Percentiles rank a stretch among this genome's conserved stretches.
Evolutionary conservation across 2,888 invertebrate species (phyloP).

Genomic region (Bembecia ichneumoniformis): DNA sequence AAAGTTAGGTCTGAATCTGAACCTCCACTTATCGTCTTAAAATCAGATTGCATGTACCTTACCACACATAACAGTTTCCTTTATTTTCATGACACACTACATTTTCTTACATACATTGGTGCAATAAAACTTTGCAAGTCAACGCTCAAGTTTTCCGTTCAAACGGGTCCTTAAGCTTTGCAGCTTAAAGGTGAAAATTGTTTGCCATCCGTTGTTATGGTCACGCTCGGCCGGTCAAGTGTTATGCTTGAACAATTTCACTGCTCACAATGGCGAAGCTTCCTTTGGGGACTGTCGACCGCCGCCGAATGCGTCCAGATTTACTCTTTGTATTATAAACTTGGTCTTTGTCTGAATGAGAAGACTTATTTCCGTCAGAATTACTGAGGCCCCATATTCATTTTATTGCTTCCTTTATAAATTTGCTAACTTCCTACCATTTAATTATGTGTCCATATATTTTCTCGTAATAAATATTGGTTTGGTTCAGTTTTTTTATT

Average conservation of each 20-base stretch:
- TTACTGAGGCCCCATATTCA: too few relatives aligned
- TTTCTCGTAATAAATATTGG: too few relatives aligned
- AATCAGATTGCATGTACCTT: too few relatives aligned
- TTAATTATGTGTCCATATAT: too few relatives aligned
- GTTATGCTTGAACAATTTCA: slow-evolving; percentile 45
- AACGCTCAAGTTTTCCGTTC: slow-evolving; percentile 7
- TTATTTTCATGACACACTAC: not conserved
- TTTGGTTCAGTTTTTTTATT: too few relatives aligned
- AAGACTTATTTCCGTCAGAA: too few relatives aligned
- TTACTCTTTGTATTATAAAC: not conserved
- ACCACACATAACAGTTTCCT: not conserved
- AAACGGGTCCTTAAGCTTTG: slow-evolving; percentile 6
- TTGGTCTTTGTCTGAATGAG: not conserved
- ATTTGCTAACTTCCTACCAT: too few relatives aligned
- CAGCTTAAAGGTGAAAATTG: slow-evolving; percentile 14
- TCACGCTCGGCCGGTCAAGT: slow-evolving; percentile 29
- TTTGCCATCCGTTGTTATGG: slow-evolving; percentile 5
- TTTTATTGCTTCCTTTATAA: too few relatives aligned
- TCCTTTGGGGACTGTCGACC: slow-evolving; percentile 25
- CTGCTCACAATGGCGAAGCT: slow-evolving; percentile 30
- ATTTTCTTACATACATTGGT: slow-evolving; percentile 19
- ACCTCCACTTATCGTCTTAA: too few relatives aligned
- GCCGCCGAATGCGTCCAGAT: not conserved
- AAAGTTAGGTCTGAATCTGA: too few relatives aligned
- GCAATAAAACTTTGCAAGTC: slow-evolving; percentile 28